These are phyloP conservation scores for Drosophila kikkawai DNA, from an alignment of 1,140 invertebrate species.

Conservation along the genomic window DNA sequence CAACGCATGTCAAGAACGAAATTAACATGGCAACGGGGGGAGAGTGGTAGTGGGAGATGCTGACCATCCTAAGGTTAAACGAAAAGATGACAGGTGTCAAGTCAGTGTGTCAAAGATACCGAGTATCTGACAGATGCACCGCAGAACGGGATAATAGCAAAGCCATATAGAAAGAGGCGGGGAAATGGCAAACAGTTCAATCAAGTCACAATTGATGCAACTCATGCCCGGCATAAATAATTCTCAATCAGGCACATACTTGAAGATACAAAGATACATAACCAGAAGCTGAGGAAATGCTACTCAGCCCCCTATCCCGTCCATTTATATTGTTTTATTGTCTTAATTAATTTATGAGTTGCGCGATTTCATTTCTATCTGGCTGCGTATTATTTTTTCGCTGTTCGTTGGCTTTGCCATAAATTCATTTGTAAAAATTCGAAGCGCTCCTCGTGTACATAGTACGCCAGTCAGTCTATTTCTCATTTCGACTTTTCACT, in stretches of 20 bases:
- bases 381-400: constrained; percentile 24
- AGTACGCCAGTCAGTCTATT: constrained; percentile 52
- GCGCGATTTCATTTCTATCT: constrained; percentile 62
- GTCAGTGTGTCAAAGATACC: constrained; percentile 58
- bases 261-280: constrained; percentile 9
- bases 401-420: constrained; percentile 50
- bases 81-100: constrained; percentile 82
- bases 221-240: constrained; percentile 26
- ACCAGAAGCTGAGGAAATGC: constrained; percentile 3
- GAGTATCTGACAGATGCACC: constrained; percentile 33
- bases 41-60: constrained; percentile 1
- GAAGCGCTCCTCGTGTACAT: constrained; percentile 45
- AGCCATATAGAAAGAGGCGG: neutral
- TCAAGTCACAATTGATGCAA: constrained; percentile 36
- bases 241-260: constrained; percentile 14
- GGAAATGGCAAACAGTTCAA: constrained; percentile 7
- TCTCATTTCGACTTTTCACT: constrained; percentile 57
- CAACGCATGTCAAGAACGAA: constrained; percentile 58
- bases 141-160: neutral
- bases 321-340: constrained; percentile 64
- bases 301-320: constrained; percentile 11
- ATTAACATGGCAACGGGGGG: constrained; percentile 50
- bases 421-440: constrained; percentile 79
- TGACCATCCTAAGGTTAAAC: constrained; percentile 55
- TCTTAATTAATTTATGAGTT: constrained; percentile 75